Evolutionary conservation across 2,888 invertebrate species (phyloP), one percentile per base, ranked within the genome.

Genomic region (Spisula solida): DNA sequence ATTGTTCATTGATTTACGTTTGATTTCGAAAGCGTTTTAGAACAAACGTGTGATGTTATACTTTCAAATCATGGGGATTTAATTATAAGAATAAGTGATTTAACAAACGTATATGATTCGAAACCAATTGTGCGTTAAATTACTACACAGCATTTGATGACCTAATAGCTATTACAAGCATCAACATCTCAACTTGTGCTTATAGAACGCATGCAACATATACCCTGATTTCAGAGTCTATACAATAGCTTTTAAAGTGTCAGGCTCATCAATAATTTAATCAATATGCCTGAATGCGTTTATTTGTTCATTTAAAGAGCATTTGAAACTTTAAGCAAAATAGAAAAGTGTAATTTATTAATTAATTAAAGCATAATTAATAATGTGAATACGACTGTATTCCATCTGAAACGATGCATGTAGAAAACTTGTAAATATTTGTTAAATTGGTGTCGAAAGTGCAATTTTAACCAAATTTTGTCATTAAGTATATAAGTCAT

Each of bases 61-160:
- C 70, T 60, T 88, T 60, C 16, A 60, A 48, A 84, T 78, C 84
- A 90, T 88, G 90, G 82, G 80, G 82, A 41, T 90, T 82, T 88
- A 88, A 90, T 90, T 90, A 90, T 84, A 84, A 66, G 48, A 86
- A 86, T 90, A 88, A 90, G 85, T 78, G 85, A 83, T 90, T 83
- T 90, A 86, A 90, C 90, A 88, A 90, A 56, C 80, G 18, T 31
- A n/a, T 10, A 31, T 56, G 86, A 88, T 84, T 66, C 82, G 81
- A 29, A 60, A 41, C 60, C 56, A 92, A 92, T 92, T 90, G 82
- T 55, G 87, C 92, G 90, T 92, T 87, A 92, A 92, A 92, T 92
- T 92, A 84, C 60, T 70, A 34, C 81, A 81, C 86, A 88, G 55
- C 34, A 48, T 34, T 31, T 80, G 83, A 84, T 89, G 87, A 60